These are phyloP conservation scores for Dendrocincla tyrannina DNA, from an alignment of 2,797 vertebrate species.

Conservation along the genomic window DNA sequence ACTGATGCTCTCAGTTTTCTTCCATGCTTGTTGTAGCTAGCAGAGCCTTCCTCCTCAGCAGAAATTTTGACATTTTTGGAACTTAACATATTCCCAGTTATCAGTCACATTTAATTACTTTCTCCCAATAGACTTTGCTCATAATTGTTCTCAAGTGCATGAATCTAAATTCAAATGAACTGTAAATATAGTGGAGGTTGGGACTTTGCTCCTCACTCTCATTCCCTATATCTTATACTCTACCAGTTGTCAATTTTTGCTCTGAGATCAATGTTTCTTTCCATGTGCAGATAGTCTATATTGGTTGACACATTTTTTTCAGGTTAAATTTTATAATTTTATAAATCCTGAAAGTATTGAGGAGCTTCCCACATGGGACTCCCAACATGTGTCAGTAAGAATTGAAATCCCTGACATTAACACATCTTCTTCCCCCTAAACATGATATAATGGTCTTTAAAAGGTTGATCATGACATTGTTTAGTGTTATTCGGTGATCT, in stretches of 20 bases:
- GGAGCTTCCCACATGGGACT: not conserved
- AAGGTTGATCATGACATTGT: not conserved
- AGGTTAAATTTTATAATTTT: not conserved
- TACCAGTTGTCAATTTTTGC: not conserved
- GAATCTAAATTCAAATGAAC: not conserved
- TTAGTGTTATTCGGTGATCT: not conserved
- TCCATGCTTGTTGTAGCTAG: not conserved
- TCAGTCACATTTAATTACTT: slow-evolving; percentile 42
- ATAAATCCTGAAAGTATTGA: not conserved
- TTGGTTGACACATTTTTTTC: not conserved
- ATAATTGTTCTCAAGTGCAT: slow-evolving; percentile 5
- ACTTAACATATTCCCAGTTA: slow-evolving; percentile 6
- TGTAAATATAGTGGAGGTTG: not conserved
- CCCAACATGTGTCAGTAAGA: not conserved
- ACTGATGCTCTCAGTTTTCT: not conserved
- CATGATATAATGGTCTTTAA: not conserved
- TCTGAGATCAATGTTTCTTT: not conserved
- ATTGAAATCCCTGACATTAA: not conserved
- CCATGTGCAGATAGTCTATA: not conserved
- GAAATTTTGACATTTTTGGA: not conserved
- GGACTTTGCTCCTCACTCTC: not conserved
- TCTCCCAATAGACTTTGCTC: slow-evolving; percentile 23
- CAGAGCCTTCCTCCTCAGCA: not conserved
- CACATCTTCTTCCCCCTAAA: not conserved
- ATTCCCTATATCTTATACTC: not conserved